These are phyloP conservation scores for Chirona hameri DNA, from an alignment of 2,888 invertebrate genomes.

Conservation along the genomic window DNA sequence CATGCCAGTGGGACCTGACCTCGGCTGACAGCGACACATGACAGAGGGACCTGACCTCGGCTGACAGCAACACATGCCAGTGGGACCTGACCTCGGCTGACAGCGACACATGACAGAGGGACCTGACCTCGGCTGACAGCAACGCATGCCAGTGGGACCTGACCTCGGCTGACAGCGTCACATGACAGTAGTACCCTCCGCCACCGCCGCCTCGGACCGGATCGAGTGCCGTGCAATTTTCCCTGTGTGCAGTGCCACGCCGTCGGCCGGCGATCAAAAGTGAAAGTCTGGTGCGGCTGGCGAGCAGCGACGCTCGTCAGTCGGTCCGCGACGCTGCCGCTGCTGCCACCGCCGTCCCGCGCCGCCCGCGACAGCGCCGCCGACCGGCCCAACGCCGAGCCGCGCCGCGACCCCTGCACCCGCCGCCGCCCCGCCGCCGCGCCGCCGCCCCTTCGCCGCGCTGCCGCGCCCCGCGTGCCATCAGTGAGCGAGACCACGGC, in stretches of 20 bases:
- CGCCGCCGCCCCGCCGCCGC: neutral
- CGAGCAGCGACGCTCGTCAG: neutral
- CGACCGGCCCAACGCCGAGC: too few relatives aligned
- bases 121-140: too few relatives aligned
- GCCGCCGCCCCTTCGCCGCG: neutral
- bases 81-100: too few relatives aligned
- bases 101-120: too few relatives aligned
- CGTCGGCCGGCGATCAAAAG: constrained; percentile 5
- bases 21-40: too few relatives aligned
- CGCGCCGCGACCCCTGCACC: too few relatives aligned
- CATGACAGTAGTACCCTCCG: too few relatives aligned
- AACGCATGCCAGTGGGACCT: neutral
- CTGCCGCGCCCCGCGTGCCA: neutral
- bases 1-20: too few relatives aligned
- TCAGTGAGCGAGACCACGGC: neutral
- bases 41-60: too few relatives aligned
- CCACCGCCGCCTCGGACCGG: neutral
- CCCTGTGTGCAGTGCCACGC: neutral
- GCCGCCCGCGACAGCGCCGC: too few relatives aligned
- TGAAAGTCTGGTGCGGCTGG: constrained; percentile 9
- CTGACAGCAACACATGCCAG: too few relatives aligned
- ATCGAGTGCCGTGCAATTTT: neutral
- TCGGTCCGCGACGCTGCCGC: neutral
- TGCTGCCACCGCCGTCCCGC: neutral
- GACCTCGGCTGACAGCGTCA: too few relatives aligned